These are phyloP conservation scores for Drosophila niveifrons DNA, from an alignment of 2,888 invertebrate genomes.

Conservation along the genomic window DNA sequence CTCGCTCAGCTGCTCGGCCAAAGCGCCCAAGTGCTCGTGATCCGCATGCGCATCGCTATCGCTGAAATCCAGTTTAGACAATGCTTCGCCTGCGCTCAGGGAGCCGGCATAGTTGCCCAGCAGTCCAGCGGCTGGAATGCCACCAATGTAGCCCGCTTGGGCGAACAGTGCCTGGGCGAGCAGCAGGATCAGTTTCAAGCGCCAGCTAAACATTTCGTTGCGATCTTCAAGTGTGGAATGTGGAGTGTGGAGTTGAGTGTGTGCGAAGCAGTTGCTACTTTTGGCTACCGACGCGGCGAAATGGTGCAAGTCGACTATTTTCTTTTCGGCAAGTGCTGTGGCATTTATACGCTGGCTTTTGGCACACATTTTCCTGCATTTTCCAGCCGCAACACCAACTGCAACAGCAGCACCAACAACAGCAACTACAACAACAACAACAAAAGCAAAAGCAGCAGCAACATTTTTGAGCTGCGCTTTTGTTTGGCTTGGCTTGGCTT, in stretches of 20 bases:
- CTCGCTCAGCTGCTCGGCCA: conserved; percentile 77
- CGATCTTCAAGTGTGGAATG: not conserved
- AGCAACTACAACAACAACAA: conserved; percentile 16
- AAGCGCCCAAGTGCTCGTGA: conserved; percentile 65
- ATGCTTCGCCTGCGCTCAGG: conserved; percentile 63
- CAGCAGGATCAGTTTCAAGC: conserved; percentile 54
- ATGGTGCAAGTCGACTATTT: conserved; percentile 80
- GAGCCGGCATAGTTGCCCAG: conserved; percentile 73
- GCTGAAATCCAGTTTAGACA: conserved; percentile 62
- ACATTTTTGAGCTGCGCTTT: conserved; percentile 49
- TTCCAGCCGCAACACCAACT: conserved; percentile 60
- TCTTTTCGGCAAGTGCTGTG: conserved; percentile 58
- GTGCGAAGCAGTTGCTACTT: not conserved
- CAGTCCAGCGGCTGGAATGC: conserved; percentile 62
- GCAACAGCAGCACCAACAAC: conserved; percentile 25
- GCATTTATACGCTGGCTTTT: conserved; percentile 69
- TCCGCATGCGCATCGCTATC: conserved; percentile 41
- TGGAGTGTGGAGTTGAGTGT: not conserved
- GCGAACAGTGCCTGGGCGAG: conserved; percentile 48
- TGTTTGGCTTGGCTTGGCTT: conserved; percentile 71
- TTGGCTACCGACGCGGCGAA: conserved; percentile 70
- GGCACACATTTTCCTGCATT: conserved; percentile 74
- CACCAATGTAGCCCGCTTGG: conserved; percentile 53
- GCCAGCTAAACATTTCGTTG: conserved; percentile 50
- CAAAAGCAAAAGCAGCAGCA: conserved; percentile 22